Percentiles rank a stretch among this genome's conserved stretches.
These are phyloP conservation scores for Ophioderma brevispina DNA, from an alignment of 35 echinoderm and acorn worm genomes.

Conservation along the genomic window DNA sequence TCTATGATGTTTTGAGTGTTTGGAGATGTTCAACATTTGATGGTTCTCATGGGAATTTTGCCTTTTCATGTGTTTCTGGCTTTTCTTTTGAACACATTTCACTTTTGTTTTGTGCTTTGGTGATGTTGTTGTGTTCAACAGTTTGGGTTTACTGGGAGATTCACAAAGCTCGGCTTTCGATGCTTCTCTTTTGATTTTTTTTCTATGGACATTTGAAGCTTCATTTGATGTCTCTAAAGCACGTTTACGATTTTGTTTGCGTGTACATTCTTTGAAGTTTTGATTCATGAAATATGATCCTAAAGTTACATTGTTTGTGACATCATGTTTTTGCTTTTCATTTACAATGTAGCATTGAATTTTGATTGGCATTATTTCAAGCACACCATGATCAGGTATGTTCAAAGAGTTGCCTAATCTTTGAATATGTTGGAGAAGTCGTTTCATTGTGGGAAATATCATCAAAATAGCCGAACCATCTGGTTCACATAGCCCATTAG, in stretches of 20 bases:
- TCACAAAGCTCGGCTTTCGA: neutral
- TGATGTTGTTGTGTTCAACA: neutral
- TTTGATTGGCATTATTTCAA: slow-evolving; percentile 13
- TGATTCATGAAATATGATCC: slow-evolving; percentile 32
- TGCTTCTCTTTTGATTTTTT: neutral
- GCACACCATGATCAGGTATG: neutral
- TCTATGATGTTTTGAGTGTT: too few species aligned
- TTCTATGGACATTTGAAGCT: too few species aligned
- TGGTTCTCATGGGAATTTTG: too few species aligned
- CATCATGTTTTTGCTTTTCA: neutral
- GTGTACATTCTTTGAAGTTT: neutral
- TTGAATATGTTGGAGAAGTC: neutral
- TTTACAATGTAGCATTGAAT: neutral
- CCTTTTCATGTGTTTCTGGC: too few species aligned
- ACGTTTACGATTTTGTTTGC: too few species aligned
- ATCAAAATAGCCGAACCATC: slow-evolving; percentile 11
- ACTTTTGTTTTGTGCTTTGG: neutral
- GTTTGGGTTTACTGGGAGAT: neutral
- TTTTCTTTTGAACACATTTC: too few species aligned
- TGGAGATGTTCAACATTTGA: too few species aligned
- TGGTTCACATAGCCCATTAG: slow-evolving; percentile 3
- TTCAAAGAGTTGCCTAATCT: neutral
- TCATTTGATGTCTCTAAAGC: too few species aligned
- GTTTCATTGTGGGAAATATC: neutral
- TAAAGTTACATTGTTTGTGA: neutral